These are phyloP conservation scores for Etheostoma cragini DNA, from an alignment of 2,113 vertebrate genomes.

Conservation along the genomic window DNA sequence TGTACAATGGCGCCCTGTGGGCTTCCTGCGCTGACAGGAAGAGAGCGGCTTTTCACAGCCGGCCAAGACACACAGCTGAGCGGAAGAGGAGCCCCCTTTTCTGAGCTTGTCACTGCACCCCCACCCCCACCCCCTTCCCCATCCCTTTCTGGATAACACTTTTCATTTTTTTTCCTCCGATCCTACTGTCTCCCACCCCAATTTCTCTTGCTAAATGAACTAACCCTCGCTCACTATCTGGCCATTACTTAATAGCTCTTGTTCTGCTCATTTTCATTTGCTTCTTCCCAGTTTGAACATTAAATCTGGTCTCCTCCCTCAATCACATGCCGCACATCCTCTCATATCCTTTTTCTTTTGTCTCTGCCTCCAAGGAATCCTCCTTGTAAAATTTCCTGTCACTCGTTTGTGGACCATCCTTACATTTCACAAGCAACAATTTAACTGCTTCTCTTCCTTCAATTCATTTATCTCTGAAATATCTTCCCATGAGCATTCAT, in stretches of 20 bases:
- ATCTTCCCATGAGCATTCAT: slow-evolving; percentile 4
- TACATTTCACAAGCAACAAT: slow-evolving; percentile 34
- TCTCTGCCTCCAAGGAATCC: slow-evolving; percentile 25
- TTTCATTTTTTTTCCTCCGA: slow-evolving; percentile 9
- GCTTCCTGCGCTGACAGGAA: slow-evolving; percentile 80
- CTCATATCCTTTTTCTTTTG: not conserved
- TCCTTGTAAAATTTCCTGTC: slow-evolving; percentile 21
- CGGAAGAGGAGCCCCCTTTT: slow-evolving; percentile 78
- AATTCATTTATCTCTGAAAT: slow-evolving; percentile 20
- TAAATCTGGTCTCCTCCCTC: slow-evolving; percentile 27
- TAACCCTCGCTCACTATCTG: slow-evolving; percentile 17
- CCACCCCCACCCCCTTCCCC: slow-evolving; percentile 19
- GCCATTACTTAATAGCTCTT: slow-evolving; percentile 43
- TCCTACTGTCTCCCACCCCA: slow-evolving; percentile 39
- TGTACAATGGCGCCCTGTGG: slow-evolving; percentile 79
- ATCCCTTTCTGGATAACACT: slow-evolving; percentile 42
- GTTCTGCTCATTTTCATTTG: slow-evolving; percentile 44
- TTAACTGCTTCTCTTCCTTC: slow-evolving; percentile 17
- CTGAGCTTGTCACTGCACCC: slow-evolving; percentile 49
- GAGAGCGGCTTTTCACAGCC: slow-evolving; percentile 81
- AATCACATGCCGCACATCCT: slow-evolving; percentile 4
- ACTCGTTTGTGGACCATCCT: slow-evolving; percentile 24
- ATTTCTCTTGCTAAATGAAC: slow-evolving; percentile 31
- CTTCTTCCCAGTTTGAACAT: slow-evolving; percentile 3
- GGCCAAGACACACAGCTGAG: slow-evolving; percentile 84